phyloP scores from a whole-genome alignment of 2,113 vertebrate species.

The Aegithalos caudatus region DNA sequence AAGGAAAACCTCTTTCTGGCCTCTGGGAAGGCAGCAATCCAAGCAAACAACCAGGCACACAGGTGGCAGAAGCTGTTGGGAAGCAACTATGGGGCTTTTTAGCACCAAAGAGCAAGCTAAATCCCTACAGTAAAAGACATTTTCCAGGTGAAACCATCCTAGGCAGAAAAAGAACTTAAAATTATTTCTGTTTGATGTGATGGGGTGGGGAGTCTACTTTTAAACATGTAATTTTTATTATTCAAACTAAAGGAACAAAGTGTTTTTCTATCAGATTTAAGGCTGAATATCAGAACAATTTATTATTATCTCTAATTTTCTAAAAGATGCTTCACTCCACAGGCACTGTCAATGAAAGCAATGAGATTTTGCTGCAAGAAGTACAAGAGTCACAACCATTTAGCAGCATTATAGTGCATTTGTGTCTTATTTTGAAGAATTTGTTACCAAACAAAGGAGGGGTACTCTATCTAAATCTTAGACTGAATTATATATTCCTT shows the following conservation, averaged over 20 bases:
- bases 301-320: not conserved
- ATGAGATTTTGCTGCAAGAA: not conserved
- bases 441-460: not conserved
- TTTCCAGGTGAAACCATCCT: not conserved
- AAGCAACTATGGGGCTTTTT: not conserved
- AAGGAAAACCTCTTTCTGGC: conserved; percentile 66
- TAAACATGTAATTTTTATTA: not conserved
- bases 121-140: not conserved
- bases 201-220: not conserved
- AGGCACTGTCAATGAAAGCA: not conserved
- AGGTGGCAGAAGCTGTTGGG: conserved; percentile 46
- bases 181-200: not conserved
- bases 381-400: not conserved
- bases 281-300: not conserved
- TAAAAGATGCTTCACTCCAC: not conserved
- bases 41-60: conserved; percentile 54
- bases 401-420: not conserved
- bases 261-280: not conserved
- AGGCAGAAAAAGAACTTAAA: not conserved
- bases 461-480: not conserved
- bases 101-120: not conserved
- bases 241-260: not conserved
- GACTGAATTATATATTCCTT: not conserved
- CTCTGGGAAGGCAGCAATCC: conserved; percentile 61
- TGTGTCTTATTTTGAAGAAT: not conserved